Conservation (phyloP, 1,140 invertebrate species). For the Akabosia matsudoensis region DNA sequence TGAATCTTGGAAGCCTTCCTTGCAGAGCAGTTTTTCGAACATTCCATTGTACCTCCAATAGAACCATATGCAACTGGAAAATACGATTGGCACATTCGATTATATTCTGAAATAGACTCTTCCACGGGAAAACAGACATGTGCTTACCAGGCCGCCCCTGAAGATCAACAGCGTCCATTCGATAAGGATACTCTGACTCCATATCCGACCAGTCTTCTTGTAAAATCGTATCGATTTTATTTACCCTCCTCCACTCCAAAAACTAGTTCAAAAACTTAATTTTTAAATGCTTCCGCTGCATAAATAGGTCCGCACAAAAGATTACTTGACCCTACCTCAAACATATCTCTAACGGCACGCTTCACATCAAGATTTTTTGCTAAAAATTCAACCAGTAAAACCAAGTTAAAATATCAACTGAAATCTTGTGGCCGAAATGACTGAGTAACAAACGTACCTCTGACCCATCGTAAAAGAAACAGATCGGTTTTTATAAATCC, state of each 20-base stretch:
- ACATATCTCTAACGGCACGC: conserved; percentile 3
- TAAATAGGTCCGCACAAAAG: too few species aligned
- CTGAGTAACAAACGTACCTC: background rate
- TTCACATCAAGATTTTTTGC: conserved; percentile 11
- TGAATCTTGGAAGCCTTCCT: background rate
- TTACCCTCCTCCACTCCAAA: background rate
- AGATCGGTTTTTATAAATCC: conserved; percentile 5
- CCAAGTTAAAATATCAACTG: background rate
- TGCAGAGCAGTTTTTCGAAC: background rate
- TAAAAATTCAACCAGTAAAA: background rate
- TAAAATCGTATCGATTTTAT: background rate
- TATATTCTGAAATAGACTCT: background rate
- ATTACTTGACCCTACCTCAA: background rate
- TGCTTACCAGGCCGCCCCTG: background rate
- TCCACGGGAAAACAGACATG: background rate
- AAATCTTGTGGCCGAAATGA: background rate
- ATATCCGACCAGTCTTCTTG: conserved; percentile 11
- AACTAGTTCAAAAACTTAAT: background rate
- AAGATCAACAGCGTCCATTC: conserved; percentile 1
- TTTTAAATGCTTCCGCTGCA: too few species aligned
- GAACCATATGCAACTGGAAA: background rate
- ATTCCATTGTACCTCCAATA: background rate
- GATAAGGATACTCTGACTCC: background rate
- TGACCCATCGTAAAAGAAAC: background rate
- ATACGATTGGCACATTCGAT: background rate